Percentiles rank a stretch among this genome's conserved stretches.
Evolutionary conservation across 1,140 invertebrate species (phyloP).

Genomic region (Delia radicum): DNA sequence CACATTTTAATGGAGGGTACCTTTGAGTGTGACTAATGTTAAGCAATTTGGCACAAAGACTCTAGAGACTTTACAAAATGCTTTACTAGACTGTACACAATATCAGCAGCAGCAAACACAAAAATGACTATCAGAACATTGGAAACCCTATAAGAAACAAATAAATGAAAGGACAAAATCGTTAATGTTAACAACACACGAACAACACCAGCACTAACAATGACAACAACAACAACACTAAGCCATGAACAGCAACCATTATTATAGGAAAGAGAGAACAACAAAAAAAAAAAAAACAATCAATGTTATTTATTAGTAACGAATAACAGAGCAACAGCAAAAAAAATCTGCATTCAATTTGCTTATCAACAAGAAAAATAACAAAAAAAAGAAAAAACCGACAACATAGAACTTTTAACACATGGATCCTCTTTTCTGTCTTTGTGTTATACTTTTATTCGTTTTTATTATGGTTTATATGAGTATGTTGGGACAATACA

Average conservation of each 20-base stretch:
- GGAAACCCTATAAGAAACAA: neutral
- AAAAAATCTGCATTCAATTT: slow-evolving; percentile 28
- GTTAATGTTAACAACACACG: slow-evolving; percentile 31
- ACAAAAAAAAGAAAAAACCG: neutral
- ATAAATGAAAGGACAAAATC: slow-evolving; percentile 29
- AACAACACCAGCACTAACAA: slow-evolving; percentile 10
- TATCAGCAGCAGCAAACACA: neutral
- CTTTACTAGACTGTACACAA: neutral
- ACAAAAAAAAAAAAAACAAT: neutral
- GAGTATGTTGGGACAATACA: neutral
- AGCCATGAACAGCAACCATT: neutral
- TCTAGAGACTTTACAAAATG: slow-evolving; percentile 16
- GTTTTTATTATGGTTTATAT: neutral
- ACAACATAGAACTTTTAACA: neutral
- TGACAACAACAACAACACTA: slow-evolving; percentile 5
- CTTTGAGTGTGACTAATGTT: slow-evolving; percentile 28
- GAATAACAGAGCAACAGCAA: neutral
- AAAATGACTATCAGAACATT: neutral
- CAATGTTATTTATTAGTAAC: slow-evolving; percentile 20
- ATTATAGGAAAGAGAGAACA: neutral
- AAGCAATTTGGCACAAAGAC: slow-evolving; percentile 30
- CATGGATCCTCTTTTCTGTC: no score
- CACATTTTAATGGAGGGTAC: slow-evolving; percentile 3
- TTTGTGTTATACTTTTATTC: no score
- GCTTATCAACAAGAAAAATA: slow-evolving; percentile 25